These are phyloP conservation scores for Mandrillus leucophaeus DNA, from an alignment of 2,113 vertebrate species.

Conservation along the genomic window DNA sequence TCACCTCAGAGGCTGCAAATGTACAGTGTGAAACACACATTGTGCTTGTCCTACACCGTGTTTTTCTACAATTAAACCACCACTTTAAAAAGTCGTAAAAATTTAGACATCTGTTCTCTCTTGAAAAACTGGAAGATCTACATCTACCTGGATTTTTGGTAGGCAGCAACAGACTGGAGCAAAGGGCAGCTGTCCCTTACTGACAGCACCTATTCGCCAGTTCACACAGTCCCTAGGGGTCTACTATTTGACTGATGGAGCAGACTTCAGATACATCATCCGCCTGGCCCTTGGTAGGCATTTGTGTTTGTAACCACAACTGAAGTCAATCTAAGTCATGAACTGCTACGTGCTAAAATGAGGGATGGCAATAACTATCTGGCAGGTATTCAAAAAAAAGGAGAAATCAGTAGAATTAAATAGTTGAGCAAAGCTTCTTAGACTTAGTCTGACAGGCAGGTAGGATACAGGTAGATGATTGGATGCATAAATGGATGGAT, in stretches of 20 bases:
- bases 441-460: background rate
- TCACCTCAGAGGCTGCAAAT: background rate
- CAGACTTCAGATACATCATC: background rate
- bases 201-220: background rate
- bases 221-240: background rate
- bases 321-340: background rate
- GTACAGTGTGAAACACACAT: background rate
- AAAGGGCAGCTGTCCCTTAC: background rate
- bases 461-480: background rate
- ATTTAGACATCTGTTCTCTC: background rate
- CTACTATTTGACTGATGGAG: background rate
- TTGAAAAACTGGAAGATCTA: conserved; percentile 7
- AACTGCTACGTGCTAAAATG: background rate
- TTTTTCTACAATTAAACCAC: background rate
- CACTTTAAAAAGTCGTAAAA: background rate
- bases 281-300: background rate
- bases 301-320: background rate
- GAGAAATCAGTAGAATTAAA: background rate
- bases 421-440: background rate
- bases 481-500: background rate
- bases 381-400: background rate
- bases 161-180: background rate
- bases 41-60: background rate
- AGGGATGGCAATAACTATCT: background rate
- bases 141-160: background rate